Conservation (phyloP, 2,888 invertebrate species). For the Stictocephala bisonia region DNA sequence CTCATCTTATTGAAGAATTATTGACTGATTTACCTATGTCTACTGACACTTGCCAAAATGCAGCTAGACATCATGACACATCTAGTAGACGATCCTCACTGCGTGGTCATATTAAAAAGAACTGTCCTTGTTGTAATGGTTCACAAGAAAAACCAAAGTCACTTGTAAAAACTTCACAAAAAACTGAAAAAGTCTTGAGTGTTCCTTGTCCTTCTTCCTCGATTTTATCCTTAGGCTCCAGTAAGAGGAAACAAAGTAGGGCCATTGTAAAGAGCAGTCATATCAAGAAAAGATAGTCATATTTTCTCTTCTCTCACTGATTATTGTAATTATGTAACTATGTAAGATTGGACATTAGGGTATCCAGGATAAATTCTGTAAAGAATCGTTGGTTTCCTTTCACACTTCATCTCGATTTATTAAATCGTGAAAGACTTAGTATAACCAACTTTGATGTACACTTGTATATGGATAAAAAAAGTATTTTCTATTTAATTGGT, state of each 20-base stretch:
- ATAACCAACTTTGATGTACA: slow-evolving; percentile 23
- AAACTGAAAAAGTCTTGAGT: slow-evolving; percentile 53
- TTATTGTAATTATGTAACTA: slow-evolving; percentile 40
- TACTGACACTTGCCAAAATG: slow-evolving; percentile 30
- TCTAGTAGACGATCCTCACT: slow-evolving; percentile 65
- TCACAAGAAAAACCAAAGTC: slow-evolving; percentile 68
- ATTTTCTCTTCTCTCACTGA: slow-evolving; percentile 20
- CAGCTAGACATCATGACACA: slow-evolving; percentile 62
- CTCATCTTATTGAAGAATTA: slow-evolving; percentile 9
- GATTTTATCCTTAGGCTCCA: background rate
- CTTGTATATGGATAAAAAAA: slow-evolving; percentile 14
- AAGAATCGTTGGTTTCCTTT: slow-evolving; percentile 14
- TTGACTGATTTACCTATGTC: background rate
- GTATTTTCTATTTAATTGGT: slow-evolving; percentile 34
- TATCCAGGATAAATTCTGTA: slow-evolving; percentile 25
- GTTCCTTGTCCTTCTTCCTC: slow-evolving; percentile 43
- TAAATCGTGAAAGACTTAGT: slow-evolving; percentile 30
- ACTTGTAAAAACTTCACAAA: slow-evolving; percentile 64
- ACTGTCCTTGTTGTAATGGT: slow-evolving; percentile 73
- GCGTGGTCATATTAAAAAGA: slow-evolving; percentile 71
- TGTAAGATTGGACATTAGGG: slow-evolving; percentile 28
- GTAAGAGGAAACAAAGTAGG: slow-evolving; percentile 21
- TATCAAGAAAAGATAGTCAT: slow-evolving; percentile 45
- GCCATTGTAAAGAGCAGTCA: slow-evolving; percentile 40
- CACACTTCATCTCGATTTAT: slow-evolving; percentile 3